Base-by-base conservation (phyloP, 2,888 invertebrate species). In the Hypercompe scribonia region DNA sequence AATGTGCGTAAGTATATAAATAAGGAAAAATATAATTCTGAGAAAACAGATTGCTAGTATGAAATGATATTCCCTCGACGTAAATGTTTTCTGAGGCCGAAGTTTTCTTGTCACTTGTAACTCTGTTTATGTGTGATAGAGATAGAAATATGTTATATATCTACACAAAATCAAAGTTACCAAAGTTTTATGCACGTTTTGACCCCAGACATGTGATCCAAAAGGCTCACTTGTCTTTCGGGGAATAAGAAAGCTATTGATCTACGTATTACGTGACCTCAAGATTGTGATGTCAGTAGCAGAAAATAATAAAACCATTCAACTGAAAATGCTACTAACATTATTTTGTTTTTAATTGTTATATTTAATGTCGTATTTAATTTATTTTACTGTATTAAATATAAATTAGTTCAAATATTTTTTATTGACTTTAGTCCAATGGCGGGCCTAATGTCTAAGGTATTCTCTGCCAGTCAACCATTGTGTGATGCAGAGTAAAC, bases 91-190 rank as follows among this genome's bases (percentile, higher is more conserved):
- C 74, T 68, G 72, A 76, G 75, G 69, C 54, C 63, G 11, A 81
- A 81, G 81, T 81, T 81, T 81, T 75, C 73, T 71, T 79, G 79
- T 74, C 72, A 71, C 68, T 68, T 79, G 68, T 78, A 71, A 78
- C 78, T 54, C 78, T 81, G 65, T 31, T 58, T 76, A 75, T 73
- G 70, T 79, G 34, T 65, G 72, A 76, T 77, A 68, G 70, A 78
- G 81, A 74, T 76, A 83, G 78, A 83, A 81, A 81, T 81, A n/a
- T n/a, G n/a, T n/a, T n/a, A n/a, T n/a, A 76, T 69, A 81, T 81
- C 28, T 61, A 61, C 31, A 61, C 28, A 61, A 61, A 61, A 61
- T 18, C 28, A 31, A 61, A 61, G 61, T 61, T 18, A 28, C 2
- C 74, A 75, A 78, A 81, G 81, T 80, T 81, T 83, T 74, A 76